Evolutionary conservation across 2,888 invertebrate species (phyloP).

Genomic region (Macaria notata): DNA sequence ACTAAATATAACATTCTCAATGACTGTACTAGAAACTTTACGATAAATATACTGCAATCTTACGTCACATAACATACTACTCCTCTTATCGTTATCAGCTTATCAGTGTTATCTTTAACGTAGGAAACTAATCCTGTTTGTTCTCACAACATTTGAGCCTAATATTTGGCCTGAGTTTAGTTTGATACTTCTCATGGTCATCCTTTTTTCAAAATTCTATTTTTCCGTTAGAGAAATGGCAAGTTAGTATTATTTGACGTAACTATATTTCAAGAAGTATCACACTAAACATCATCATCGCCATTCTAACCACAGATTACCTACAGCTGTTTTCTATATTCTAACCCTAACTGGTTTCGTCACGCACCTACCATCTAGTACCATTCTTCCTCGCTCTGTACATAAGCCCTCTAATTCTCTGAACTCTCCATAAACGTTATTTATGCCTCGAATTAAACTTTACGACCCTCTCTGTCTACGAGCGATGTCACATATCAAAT

Average conservation of each 20-base stretch:
- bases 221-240: no score
- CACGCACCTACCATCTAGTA: no score
- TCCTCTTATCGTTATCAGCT: constrained; percentile 28
- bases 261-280: no score
- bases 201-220: not conserved
- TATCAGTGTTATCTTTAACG: constrained; percentile 30
- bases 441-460: constrained; percentile 70
- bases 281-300: no score
- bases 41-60: constrained; percentile 26
- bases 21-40: constrained; percentile 8
- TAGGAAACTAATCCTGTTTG: constrained; percentile 37
- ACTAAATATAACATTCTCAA: not conserved
- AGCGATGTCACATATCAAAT: constrained; percentile 69
- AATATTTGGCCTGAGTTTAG: constrained; percentile 42
- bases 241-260: no score
- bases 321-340: no score
- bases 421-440: constrained; percentile 63
- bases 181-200: constrained; percentile 23
- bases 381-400: no score
- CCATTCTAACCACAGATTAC: no score
- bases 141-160: constrained; percentile 31
- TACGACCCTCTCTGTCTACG: constrained; percentile 68
- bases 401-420: constrained; percentile 23
- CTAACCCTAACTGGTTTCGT: no score
- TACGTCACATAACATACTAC: constrained; percentile 25